Conservation (phyloP, 92 coral and sea anemone species). For the Porites cylindrica region DNA sequence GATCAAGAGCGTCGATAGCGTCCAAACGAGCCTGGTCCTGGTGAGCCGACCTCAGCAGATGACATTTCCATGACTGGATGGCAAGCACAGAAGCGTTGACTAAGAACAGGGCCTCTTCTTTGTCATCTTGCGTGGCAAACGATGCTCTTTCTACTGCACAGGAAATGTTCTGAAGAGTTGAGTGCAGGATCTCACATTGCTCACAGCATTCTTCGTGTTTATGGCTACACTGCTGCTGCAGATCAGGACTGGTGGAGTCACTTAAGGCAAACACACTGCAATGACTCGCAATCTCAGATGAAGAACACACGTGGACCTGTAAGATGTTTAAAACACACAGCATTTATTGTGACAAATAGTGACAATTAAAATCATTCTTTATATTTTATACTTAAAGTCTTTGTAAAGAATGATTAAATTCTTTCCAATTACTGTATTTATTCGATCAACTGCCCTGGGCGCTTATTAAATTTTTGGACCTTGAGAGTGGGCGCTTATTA, state of each 20-base stretch:
- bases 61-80: too few relatives aligned
- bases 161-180: constrained; percentile 27
- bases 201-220: constrained; percentile 51
- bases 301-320: constrained; percentile 41
- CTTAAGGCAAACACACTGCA: constrained; percentile 11
- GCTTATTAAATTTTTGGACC: too few relatives aligned
- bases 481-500: too few relatives aligned
- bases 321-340: constrained; percentile 2
- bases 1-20: too few relatives aligned
- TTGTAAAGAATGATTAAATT: too few relatives aligned
- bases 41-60: too few relatives aligned
- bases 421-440: too few relatives aligned
- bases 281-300: constrained; percentile 33
- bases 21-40: too few relatives aligned
- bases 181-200: constrained; percentile 46
- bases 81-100: too few relatives aligned
- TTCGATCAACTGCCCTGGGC: too few relatives aligned
- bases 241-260: constrained; percentile 9
- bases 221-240: constrained; percentile 43
- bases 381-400: not conserved
- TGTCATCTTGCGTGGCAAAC: constrained; percentile 19
- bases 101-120: too few relatives aligned
- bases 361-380: not conserved
- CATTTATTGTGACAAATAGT: constrained; percentile 11
- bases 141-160: constrained; percentile 28